Evolutionary conservation across 2,888 invertebrate genomes (phyloP), one percentile per base, ranked within the genome.

Genomic region (Lycophotia porphyrea): DNA sequence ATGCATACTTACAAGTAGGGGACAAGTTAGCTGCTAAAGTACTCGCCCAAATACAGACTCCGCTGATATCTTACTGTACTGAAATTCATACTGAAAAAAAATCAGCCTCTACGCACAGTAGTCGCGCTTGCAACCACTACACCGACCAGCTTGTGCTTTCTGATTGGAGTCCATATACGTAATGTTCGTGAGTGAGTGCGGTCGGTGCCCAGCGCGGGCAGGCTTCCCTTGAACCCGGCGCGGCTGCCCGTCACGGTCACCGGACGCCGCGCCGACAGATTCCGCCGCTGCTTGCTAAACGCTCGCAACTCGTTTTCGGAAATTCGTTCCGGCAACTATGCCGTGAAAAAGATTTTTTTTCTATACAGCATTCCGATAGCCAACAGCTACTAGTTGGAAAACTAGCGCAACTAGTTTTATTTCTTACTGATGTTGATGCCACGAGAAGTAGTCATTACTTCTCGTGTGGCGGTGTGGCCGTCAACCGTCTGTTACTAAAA

Each of bases 221-320:
- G 80, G 75, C 61, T 84, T 82, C 86, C 87, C 89, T 87, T 85
- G 89, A 86, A 87, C 84, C 86, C 74, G 75, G 44, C 74, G 65
- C 79, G 58, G 69, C 64, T 58, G 27, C 74, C 75, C 79, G 82
- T 83, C 85, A 78, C 86, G 87, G 87, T 76, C 87, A 82, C 85
- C 84, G 85, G 87, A 80, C 84, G 85, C 49, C 79, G 49, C 84
- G 85, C 49, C 78, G 49, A 84, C 84, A 85, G 86, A 89, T 90
- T 88, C 91, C 88, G 63, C 72, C 39, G 63, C 63, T 39, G 63
- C 63, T 4, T 39, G 64, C 80, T 73, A 78, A 83, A 68, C 78
- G 71, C 55, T 77, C 64, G 74, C 72, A 68, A 86, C 88, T 83
- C 78, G 85, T 80, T 85, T 85, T 78, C 76, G 85, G 74, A 87